Conservation (phyloP, 2,797 vertebrate genomes). For the Sebastes kiyomatsui region DNA sequence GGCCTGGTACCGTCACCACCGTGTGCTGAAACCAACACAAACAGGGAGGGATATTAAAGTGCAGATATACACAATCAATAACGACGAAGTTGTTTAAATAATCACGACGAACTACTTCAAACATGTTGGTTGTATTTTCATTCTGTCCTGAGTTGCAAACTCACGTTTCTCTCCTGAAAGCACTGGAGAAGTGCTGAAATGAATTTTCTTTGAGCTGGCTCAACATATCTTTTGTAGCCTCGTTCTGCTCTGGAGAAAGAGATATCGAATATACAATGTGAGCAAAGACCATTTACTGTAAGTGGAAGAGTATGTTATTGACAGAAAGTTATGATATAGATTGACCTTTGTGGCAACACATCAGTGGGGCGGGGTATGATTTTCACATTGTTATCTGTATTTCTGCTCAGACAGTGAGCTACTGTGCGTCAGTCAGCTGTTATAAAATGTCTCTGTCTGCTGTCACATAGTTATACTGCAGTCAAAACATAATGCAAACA, state of each 20-base stretch:
- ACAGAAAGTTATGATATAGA: neutral
- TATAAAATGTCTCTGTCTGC: neutral
- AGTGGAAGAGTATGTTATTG: neutral
- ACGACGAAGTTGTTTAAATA: neutral
- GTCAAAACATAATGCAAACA: neutral
- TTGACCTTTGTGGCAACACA: neutral
- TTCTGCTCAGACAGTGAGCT: neutral
- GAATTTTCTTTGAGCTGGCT: constrained; percentile 39
- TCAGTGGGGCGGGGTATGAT: neutral
- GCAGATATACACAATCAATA: neutral
- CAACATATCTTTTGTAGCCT: constrained; percentile 49
- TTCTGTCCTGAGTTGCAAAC: neutral
- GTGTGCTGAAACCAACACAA: constrained; percentile 49
- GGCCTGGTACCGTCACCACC: constrained; percentile 63
- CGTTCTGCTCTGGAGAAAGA: constrained; percentile 57
- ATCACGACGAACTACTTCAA: neutral
- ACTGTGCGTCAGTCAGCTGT: neutral
- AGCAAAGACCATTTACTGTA: neutral
- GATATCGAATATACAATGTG: neutral
- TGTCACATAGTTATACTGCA: neutral
- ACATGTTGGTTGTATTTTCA: neutral
- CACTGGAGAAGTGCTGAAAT: constrained; percentile 27
- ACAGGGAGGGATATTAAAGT: neutral
- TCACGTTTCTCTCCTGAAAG: constrained; percentile 48
- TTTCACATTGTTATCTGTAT: neutral